Base-by-base conservation (phyloP, 2,113 vertebrate genomes). In the Tetrax tetrax region DNA sequence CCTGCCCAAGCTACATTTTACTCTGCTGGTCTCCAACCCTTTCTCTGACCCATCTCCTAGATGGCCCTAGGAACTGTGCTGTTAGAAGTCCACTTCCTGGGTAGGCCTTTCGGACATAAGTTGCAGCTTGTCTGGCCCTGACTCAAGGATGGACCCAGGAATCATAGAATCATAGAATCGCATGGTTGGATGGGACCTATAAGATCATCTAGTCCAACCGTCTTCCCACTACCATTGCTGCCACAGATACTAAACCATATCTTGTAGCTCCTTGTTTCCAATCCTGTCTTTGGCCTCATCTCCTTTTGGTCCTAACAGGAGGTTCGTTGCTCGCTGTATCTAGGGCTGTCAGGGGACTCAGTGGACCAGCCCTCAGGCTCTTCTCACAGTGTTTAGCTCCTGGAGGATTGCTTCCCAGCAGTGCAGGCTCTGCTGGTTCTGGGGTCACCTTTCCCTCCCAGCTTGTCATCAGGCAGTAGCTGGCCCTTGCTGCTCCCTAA, bases 341-440 rank as follows among this genome's bases (percentile, higher is more conserved):
- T 68, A 29, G 29, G 37, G 9, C 25, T 72, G 14, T 54, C 0
- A 0, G 29, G 7, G 25, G 9, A 74, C 13, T 4, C 35, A 51
- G 16, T 0, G 1, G 50, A 51, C 48, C 25, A 33, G 35, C 4
- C 15, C 12, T 10, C 0, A 0, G 29, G 57, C 24, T 76, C 25
- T 64, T 37, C 27, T 81, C 19, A 17, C 13, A 53, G 8, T 6
- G 1, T 9, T 50, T 23, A 50, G 12, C 60, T 24, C n/a, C 45
- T 64, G 50, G 33, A 54, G 60, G 31, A 47, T 31, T 51, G 19
- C 19, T 57, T 88, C 28, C 43, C 6, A 20, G 25, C 31, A 31
- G 11, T 27, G 10, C 31, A 38, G 27, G 14, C 14, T 80, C 29
- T 72, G n/a, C 6, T 0, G 0, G 18, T 81, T 69, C 28, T 60